Conservation (phyloP, 1,140 invertebrate genomes). For the Drosophila auraria region DNA sequence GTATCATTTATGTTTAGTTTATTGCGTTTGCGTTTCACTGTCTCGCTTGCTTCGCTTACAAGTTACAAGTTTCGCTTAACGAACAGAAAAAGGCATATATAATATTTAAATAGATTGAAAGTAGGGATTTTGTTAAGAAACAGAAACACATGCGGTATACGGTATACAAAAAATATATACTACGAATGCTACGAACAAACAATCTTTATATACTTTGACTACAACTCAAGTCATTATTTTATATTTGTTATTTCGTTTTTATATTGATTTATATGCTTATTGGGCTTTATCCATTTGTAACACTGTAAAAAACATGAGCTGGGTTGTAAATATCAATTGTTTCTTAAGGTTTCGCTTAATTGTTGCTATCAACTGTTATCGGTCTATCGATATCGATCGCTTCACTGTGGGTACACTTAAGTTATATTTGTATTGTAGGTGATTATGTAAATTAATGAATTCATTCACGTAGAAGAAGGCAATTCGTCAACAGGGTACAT, state of each 20-base stretch:
- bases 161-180: constrained; percentile 40
- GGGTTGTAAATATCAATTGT: constrained; percentile 56
- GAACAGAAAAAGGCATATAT: constrained; percentile 67
- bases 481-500: constrained; percentile 78
- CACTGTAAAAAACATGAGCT: constrained; percentile 54
- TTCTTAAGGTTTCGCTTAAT: not conserved
- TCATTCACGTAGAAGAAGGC: constrained; percentile 66
- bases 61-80: constrained; percentile 80
- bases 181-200: constrained; percentile 57
- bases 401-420: constrained; percentile 44
- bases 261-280: constrained; percentile 10
- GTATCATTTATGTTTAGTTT: constrained; percentile 52
- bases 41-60: constrained; percentile 64
- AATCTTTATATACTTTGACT: constrained; percentile 62
- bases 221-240: constrained; percentile 15
- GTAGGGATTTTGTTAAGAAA: constrained; percentile 35
- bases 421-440: constrained; percentile 77
- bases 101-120: constrained; percentile 35
- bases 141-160: constrained; percentile 40
- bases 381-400: constrained; percentile 34
- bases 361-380: constrained; percentile 19
- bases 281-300: constrained; percentile 27
- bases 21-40: constrained; percentile 56
- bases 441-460: constrained; percentile 66
- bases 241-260: not conserved